Percentiles rank a stretch among this genome's conserved stretches.
These are phyloP conservation scores for Cossypha heuglini DNA, from an alignment of 2,797 vertebrate genomes.

Conservation along the genomic window DNA sequence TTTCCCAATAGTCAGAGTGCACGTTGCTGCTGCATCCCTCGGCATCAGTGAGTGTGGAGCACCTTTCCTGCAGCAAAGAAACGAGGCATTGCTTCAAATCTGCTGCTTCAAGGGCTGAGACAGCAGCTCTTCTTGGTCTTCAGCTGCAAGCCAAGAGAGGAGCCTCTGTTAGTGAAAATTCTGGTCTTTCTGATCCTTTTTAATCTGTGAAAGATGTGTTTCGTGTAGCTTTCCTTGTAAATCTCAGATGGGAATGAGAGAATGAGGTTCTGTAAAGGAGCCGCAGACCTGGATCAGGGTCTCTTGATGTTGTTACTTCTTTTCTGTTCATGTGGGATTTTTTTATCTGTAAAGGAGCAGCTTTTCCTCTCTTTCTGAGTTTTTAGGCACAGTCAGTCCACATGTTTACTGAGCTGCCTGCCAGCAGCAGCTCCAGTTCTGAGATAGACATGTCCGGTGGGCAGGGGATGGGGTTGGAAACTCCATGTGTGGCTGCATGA, in stretches of 20 bases:
- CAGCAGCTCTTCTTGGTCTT: neutral
- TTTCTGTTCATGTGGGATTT: neutral
- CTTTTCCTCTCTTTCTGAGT: neutral
- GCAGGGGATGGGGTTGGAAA: neutral
- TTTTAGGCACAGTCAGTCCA: neutral
- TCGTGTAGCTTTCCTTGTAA: neutral
- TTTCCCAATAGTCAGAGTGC: accelerated
- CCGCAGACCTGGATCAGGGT: neutral
- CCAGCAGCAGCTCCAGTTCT: neutral
- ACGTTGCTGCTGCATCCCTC: neutral
- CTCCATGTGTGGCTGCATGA: accelerated
- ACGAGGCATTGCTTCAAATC: accelerated
- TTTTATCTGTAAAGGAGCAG: neutral
- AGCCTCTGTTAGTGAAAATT: neutral
- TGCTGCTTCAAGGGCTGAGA: neutral
- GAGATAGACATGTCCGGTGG: accelerated
- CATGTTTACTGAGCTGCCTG: neutral
- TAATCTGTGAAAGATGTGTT: neutral
- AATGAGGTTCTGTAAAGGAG: neutral
- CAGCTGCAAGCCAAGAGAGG: neutral
- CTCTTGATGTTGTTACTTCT: neutral
- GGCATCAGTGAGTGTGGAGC: neutral
- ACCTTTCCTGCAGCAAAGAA: neutral
- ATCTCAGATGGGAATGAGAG: neutral
- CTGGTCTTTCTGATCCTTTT: neutral